Conservation (phyloP, 2,888 invertebrate species). For the Bruchidius siliquastri region DNA sequence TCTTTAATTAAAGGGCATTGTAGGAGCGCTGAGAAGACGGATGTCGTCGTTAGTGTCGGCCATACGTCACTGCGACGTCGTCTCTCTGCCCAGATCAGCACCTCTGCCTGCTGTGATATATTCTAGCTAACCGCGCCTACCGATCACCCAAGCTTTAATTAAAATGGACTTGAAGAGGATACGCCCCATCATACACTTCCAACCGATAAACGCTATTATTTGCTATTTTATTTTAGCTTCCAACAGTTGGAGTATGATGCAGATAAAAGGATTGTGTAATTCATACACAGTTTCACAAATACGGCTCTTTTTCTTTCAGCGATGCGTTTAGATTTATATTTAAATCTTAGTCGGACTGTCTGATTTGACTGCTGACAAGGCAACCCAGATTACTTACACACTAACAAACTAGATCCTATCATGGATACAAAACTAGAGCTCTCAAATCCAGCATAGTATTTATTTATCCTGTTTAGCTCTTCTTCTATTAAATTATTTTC, state of each 20-base stretch:
- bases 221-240: neutral
- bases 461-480: no score
- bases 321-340: no score
- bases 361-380: no score
- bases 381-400: no score
- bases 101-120: neutral
- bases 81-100: neutral
- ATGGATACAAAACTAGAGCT: no score
- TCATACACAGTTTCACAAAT: no score
- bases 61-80: constrained; percentile 42
- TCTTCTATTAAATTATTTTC: no score
- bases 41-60: constrained; percentile 40
- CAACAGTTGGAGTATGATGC: neutral
- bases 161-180: constrained; percentile 44
- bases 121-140: constrained; percentile 41
- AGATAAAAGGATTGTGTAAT: no score
- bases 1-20: neutral
- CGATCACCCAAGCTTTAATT: constrained; percentile 51
- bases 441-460: no score
- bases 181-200: neutral
- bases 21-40: constrained; percentile 27
- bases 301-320: no score
- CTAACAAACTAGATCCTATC: no score
- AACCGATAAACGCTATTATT: neutral
- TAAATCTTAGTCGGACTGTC: no score